phyloP scores from a whole-genome alignment of 2,797 vertebrate genomes.

The Karalla daura region DNA sequence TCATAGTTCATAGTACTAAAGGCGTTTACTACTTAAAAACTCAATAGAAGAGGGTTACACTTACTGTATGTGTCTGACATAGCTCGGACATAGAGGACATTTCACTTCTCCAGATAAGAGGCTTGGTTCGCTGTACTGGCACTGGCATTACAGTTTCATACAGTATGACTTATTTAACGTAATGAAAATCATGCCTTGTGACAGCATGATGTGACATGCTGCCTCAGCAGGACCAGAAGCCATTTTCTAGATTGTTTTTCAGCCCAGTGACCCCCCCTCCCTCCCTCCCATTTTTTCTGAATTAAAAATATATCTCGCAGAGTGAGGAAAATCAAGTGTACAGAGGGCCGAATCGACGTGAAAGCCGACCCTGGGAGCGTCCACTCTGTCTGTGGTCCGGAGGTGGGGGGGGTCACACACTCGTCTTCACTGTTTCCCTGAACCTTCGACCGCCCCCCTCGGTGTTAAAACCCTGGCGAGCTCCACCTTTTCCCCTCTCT shows the following conservation, averaged over 20 bases:
- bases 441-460: too few species aligned
- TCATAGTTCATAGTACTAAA: too few species aligned
- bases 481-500: slow-evolving; percentile 26
- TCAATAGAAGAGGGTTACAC: too few species aligned
- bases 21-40: too few species aligned
- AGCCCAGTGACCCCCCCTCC: background rate
- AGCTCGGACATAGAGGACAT: too few species aligned
- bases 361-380: background rate
- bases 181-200: background rate
- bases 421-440: slow-evolving; percentile 30
- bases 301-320: background rate
- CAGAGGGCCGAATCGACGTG: background rate
- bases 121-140: too few species aligned
- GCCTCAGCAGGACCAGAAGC: background rate
- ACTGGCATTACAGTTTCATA: too few species aligned
- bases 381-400: slow-evolving; percentile 39
- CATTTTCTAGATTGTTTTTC: background rate
- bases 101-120: too few species aligned
- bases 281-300: too few species aligned
- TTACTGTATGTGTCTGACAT: too few species aligned
- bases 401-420: slow-evolving; percentile 43
- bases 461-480: slow-evolving; percentile 10
- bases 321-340: background rate
- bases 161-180: too few species aligned
- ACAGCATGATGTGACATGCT: background rate